A percentile compares a stretch with the other conserved stretches of the same genome.
These are phyloP conservation scores for Drosophila elegans DNA, from an alignment of 1,140 invertebrate genomes.

Conservation along the genomic window DNA sequence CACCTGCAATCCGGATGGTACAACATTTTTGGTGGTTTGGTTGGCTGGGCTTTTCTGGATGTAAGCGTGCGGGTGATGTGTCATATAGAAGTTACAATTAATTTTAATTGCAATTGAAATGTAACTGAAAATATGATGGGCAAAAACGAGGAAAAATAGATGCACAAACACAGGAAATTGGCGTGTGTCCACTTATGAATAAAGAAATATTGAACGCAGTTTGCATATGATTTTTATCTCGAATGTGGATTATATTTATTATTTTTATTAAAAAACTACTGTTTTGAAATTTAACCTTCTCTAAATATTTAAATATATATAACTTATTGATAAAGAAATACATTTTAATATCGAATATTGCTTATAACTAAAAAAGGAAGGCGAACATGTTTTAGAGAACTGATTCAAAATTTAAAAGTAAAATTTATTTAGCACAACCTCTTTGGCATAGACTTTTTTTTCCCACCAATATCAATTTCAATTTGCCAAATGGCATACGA, in stretches of 20 bases:
- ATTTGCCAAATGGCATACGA: background rate
- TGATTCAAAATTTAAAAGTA: no score
- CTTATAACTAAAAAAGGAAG: no score
- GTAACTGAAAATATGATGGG: slow-evolving; percentile 53
- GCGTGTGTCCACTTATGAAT: slow-evolving; percentile 5
- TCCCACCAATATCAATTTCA: slow-evolving; percentile 44
- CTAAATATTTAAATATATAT: no score
- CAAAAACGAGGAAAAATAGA: slow-evolving; percentile 3
- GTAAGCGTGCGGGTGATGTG: slow-evolving; percentile 25
- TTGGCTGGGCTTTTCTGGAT: slow-evolving; percentile 2
- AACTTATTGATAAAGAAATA: slow-evolving; percentile 8
- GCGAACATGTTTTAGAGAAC: no score
- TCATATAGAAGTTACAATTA: slow-evolving; percentile 61
- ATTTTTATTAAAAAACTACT: no score
- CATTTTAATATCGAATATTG: background rate
- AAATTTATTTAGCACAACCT: no score
- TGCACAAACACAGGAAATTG: slow-evolving; percentile 30
- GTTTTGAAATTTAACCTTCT: no score
- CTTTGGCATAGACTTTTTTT: background rate
- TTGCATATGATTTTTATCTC: background rate
- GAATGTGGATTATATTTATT: no score
- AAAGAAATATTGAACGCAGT: background rate
- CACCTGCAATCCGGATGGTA: slow-evolving; percentile 29
- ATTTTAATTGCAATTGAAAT: slow-evolving; percentile 83
- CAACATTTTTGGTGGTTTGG: background rate